A percentile compares a stretch with the other conserved stretches of the same genome.
Conservation (phyloP, 35 echinoderm and acorn worm species). For the Acanthaster planci region DNA sequence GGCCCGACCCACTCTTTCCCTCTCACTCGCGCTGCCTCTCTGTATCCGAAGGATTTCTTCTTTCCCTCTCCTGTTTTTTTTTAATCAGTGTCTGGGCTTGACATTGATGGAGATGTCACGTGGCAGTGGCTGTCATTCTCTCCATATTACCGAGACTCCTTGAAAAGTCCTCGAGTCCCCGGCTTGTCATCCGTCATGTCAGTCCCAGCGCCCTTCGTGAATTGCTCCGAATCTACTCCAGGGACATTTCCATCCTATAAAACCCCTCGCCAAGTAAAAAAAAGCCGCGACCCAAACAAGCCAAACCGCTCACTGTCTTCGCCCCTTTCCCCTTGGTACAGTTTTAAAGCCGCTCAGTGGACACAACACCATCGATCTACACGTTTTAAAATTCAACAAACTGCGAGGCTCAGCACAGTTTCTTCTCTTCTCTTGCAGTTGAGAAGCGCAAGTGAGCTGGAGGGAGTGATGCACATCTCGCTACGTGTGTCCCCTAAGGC, state of each 20-base stretch:
- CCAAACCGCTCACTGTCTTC: neutral
- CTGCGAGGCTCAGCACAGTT: neutral
- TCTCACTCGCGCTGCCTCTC: neutral
- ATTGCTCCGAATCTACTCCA: neutral
- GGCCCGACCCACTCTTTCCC: constrained; percentile 5
- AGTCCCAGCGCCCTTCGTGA: neutral
- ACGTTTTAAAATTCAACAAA: constrained; percentile 27
- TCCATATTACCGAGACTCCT: constrained; percentile 10
- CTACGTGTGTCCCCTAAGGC: constrained; percentile 16
- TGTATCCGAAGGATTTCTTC: neutral
- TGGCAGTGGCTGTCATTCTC: constrained; percentile 18
- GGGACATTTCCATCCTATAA: neutral
- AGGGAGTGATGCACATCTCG: neutral
- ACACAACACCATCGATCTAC: constrained; percentile 14
- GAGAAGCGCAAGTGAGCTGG: neutral
- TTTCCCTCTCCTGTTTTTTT: constrained; percentile 15
- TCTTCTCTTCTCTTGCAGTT: neutral
- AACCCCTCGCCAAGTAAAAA: neutral
- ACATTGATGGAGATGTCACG: constrained; percentile 33
- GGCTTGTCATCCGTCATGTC: constrained; percentile 30
- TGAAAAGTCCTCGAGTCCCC: constrained; percentile 12
- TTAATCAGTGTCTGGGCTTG: neutral
- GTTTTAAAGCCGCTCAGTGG: too few species aligned
- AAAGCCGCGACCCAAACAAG: neutral
- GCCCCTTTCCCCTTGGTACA: too few species aligned